phyloP scores from a whole-genome alignment of 2,888 invertebrate genomes.

The Pachymerium ferrugineum region DNA sequence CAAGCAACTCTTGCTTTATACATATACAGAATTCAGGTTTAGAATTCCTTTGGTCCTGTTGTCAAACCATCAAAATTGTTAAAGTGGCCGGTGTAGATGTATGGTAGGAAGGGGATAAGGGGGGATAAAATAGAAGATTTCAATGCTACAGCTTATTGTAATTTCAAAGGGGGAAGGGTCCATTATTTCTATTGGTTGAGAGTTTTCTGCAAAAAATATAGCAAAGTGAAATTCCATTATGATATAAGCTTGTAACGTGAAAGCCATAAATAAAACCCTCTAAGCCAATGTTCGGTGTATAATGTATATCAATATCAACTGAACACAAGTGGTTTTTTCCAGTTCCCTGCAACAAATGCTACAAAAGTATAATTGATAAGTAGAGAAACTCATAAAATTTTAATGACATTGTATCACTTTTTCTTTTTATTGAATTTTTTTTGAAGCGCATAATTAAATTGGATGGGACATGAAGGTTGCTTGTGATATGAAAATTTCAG shows the following conservation, averaged over 20 bases:
- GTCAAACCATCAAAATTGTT: slow-evolving; percentile 27
- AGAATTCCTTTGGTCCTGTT: slow-evolving; percentile 3
- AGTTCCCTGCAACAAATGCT: background rate
- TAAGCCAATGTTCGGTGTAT: background rate
- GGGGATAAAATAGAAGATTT: slow-evolving; percentile 25
- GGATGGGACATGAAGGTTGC: background rate
- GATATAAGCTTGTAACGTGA: background rate
- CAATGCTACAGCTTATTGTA: slow-evolving; percentile 24
- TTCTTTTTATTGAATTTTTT: background rate
- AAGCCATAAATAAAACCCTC: background rate
- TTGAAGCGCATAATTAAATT: background rate
- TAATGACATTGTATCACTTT: background rate
- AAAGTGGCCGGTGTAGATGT: slow-evolving; percentile 1
- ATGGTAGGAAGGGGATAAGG: background rate
- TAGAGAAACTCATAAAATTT: background rate
- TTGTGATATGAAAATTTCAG: slow-evolving; percentile 22
- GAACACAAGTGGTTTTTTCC: background rate
- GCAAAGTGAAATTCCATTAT: slow-evolving; percentile 23
- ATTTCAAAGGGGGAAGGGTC: slow-evolving; percentile 16
- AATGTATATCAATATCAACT: background rate
- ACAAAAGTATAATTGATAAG: background rate
- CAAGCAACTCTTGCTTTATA: slow-evolving; percentile 1
- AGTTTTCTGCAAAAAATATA: slow-evolving; percentile 1
- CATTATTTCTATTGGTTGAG: slow-evolving; percentile 19
- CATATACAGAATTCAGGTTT: slow-evolving; percentile 11